A percentile compares a stretch with the other conserved stretches of the same genome.
Conservation (phyloP, 2,113 vertebrate genomes). For the Tragulus kanchil region DNA sequence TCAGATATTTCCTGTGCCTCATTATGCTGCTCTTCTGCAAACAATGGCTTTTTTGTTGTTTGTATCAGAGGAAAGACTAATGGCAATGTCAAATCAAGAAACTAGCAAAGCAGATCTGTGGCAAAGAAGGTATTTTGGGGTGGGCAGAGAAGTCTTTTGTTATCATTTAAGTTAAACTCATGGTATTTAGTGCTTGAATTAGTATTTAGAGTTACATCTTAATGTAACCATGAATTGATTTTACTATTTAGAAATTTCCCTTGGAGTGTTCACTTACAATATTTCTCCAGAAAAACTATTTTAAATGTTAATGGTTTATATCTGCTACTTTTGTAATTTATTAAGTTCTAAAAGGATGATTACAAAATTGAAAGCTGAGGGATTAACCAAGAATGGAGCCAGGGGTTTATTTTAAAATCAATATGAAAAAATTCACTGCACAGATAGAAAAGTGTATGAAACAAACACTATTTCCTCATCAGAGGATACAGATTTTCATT, state of each 20-base stretch:
- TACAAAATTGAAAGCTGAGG: slow-evolving; percentile 28
- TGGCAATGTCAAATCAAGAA: neutral
- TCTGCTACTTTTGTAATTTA: neutral
- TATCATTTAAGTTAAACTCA: neutral
- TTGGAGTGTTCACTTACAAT: neutral
- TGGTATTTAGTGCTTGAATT: neutral
- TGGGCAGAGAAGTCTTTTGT: neutral
- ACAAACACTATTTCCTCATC: neutral
- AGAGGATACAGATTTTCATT: neutral
- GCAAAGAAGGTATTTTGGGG: neutral
- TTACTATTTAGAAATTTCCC: slow-evolving; percentile 5
- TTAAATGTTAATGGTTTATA: neutral
- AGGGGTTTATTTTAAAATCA: neutral
- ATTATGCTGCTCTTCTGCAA: neutral
- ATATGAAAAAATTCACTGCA: neutral
- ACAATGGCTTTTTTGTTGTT: neutral
- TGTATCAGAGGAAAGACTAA: neutral
- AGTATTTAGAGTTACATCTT: slow-evolving; percentile 1
- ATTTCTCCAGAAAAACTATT: neutral
- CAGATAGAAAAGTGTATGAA: neutral
- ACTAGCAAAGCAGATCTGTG: neutral
- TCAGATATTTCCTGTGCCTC: neutral
- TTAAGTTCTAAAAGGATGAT: neutral
- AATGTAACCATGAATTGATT: neutral
- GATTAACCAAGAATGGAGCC: neutral